Conservation (phyloP, 2,888 invertebrate genomes). For the Macropis europaea region DNA sequence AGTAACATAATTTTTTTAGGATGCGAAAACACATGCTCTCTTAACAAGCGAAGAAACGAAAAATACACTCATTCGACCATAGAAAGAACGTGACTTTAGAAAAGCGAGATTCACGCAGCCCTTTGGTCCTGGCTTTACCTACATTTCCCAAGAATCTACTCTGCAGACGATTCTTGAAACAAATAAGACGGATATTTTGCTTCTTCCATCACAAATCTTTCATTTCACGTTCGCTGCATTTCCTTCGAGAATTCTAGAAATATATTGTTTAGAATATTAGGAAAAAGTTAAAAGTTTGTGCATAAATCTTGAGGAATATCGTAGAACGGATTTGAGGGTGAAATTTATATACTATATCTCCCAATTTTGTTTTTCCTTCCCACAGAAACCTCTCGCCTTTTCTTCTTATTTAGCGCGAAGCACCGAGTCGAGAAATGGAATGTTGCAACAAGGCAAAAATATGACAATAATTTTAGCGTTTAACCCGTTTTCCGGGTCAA, state of each 20-base stretch:
- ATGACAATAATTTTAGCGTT: not conserved
- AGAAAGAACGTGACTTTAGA: conserved; percentile 49
- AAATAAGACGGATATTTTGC: conserved; percentile 9
- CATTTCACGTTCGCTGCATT: not conserved
- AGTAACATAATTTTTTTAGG: conserved; percentile 27
- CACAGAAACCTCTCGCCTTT: not conserved
- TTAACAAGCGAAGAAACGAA: not conserved
- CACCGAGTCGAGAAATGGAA: not conserved
- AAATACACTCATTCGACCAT: conserved; percentile 42
- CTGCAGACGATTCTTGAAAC: conserved; percentile 25
- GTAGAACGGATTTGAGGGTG: not conserved
- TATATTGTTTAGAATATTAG: not conserved
- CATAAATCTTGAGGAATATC: not conserved
- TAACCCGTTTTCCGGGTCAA: conserved; percentile 2
- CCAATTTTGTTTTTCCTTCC: not conserved
- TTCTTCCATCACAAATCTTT: not conserved
- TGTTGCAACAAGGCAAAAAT: conserved; percentile 1
- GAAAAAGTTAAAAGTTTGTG: not conserved
- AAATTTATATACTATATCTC: not conserved
- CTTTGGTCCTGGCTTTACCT: conserved; percentile 48
- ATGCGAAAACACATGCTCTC: not conserved
- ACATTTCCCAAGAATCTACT: conserved; percentile 33
- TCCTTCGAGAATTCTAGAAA: too few species aligned
- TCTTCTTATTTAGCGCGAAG: not conserved
- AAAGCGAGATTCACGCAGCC: conserved; percentile 47